These are phyloP conservation scores for Oconnorella tubifera DNA, from an alignment of 2,888 invertebrate genomes.

Conservation along the genomic window DNA sequence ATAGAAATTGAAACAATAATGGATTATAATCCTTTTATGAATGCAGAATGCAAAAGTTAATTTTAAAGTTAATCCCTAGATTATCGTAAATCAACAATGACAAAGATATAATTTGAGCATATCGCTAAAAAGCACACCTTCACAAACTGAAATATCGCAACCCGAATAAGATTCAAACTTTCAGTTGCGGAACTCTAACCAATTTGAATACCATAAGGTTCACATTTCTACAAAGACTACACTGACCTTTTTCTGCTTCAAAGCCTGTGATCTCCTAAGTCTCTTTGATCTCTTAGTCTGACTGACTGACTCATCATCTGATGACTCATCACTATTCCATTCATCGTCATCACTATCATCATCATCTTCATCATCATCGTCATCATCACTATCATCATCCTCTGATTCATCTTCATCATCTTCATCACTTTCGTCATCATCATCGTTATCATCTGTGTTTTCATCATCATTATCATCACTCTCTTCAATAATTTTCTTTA, in stretches of 20 bases:
- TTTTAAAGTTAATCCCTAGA: too few species aligned
- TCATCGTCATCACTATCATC: slow-evolving; percentile 14
- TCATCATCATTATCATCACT: slow-evolving; percentile 4
- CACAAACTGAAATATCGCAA: too few species aligned
- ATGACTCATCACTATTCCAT: neutral
- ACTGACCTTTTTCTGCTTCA: neutral
- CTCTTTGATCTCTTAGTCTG: neutral
- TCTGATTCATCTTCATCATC: neutral
- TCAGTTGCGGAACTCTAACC: too few species aligned
- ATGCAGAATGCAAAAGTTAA: too few species aligned
- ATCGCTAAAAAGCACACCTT: too few species aligned
- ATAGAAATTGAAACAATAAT: too few species aligned
- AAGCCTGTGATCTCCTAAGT: neutral
- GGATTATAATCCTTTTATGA: too few species aligned
- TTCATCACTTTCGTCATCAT: slow-evolving; percentile 12
- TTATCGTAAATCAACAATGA: neutral
- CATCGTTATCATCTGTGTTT: slow-evolving; percentile 2
- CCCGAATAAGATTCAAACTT: too few species aligned
- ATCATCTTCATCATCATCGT: slow-evolving; percentile 67
- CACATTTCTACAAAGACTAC: neutral
- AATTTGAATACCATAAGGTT: neutral
- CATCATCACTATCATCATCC: slow-evolving; percentile 6
- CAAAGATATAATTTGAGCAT: neutral
- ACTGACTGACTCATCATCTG: neutral
- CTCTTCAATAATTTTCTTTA: slow-evolving; percentile 10